Evolutionary conservation across 2,113 vertebrate species (phyloP).

Genomic region (Alectura lathami): DNA sequence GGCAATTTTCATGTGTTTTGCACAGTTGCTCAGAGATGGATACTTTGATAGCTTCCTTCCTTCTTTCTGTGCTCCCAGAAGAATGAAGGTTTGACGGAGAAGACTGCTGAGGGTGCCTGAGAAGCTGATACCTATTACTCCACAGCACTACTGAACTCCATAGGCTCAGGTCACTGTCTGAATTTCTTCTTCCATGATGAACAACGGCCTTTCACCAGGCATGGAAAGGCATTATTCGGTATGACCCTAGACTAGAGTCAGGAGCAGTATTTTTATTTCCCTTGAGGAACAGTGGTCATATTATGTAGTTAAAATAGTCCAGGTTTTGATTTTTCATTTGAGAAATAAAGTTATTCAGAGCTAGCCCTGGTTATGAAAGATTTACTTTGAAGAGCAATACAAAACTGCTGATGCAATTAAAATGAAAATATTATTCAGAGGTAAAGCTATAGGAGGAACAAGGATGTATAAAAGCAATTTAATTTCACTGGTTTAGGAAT

Average conservation of each 20-base stretch:
- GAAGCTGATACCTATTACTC: neutral
- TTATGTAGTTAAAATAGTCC: neutral
- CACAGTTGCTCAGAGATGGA: neutral
- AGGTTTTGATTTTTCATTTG: slow-evolving; percentile 3
- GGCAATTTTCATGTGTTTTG: neutral
- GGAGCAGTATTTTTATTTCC: neutral
- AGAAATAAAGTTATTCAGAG: slow-evolving; percentile 4
- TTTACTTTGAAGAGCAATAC: neutral
- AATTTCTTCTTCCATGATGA: neutral
- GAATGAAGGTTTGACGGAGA: neutral
- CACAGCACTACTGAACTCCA: neutral
- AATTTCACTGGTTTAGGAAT: neutral
- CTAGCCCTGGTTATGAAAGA: neutral
- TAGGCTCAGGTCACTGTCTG: neutral
- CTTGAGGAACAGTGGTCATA: neutral
- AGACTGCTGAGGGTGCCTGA: neutral
- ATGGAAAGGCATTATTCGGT: neutral
- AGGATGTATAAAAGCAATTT: neutral
- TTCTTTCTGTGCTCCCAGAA: neutral
- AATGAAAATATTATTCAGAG: slow-evolving; percentile 11
- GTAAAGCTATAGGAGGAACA: neutral
- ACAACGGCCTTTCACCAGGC: neutral
- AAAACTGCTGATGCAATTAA: slow-evolving; percentile 19
- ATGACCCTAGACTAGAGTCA: neutral
- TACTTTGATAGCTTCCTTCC: neutral